phyloP scores from a whole-genome alignment of 2,113 vertebrate genomes.

The Pluvianellus socialis region DNA sequence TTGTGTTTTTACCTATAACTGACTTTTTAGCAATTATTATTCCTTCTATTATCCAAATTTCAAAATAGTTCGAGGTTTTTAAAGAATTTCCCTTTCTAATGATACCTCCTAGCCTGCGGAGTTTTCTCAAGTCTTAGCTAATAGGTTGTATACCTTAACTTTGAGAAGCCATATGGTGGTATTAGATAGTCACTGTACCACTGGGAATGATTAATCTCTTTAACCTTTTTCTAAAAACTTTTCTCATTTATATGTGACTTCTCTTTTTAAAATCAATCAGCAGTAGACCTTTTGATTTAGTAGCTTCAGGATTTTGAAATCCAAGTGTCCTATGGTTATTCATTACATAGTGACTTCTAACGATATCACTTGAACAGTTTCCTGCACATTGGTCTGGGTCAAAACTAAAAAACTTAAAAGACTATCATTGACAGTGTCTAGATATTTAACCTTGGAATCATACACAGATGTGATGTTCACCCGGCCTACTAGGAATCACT shows the following conservation, averaged over 20 bases:
- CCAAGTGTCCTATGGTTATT: neutral
- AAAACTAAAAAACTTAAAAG: neutral
- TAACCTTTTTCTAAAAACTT: neutral
- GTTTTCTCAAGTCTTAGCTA: neutral
- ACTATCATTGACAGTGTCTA: neutral
- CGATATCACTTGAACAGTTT: neutral
- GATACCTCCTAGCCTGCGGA: neutral
- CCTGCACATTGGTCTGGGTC: neutral
- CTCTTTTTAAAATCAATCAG: neutral
- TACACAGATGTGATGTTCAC: neutral
- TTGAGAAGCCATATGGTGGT: neutral
- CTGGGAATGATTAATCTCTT: neutral
- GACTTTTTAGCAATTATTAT: neutral
- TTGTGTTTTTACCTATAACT: neutral
- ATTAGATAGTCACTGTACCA: neutral
- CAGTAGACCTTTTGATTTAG: neutral
- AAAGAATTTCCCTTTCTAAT: neutral
- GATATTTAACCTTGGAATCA: neutral
- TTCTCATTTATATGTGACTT: neutral
- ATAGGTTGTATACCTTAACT: neutral
- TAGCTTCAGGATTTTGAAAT: neutral
- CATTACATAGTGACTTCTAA: neutral
- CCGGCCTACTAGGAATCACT: neutral
- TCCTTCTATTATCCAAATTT: neutral
- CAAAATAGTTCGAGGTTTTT: neutral